phyloP scores from a whole-genome alignment of 2,797 vertebrate species.

The Leptatherina wallacei region DNA sequence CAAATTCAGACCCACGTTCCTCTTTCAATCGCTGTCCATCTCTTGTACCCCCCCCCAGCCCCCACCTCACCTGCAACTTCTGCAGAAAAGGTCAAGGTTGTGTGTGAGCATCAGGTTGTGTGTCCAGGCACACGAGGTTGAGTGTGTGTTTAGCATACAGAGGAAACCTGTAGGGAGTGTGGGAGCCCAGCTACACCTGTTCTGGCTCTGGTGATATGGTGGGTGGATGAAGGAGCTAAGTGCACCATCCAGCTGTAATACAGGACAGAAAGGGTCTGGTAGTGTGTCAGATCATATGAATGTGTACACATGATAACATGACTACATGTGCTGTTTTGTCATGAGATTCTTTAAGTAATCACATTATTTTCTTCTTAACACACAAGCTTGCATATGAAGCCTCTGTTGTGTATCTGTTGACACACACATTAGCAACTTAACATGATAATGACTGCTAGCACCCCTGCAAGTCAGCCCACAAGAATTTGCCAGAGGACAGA shows the following conservation, averaged over 20 bases:
- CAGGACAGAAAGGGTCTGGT: conserved; percentile 30
- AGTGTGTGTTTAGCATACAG: conserved; percentile 61
- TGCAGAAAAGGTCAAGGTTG: conserved; percentile 80
- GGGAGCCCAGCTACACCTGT: conserved; percentile 52
- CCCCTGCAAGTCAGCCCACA: conserved; percentile 16
- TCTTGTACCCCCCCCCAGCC: conserved; percentile 6
- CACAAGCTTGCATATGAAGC: neutral
- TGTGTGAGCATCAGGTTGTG: conserved; percentile 46
- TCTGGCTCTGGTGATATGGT: conserved; percentile 16
- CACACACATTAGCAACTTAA: conserved; percentile 7
- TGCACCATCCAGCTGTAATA: conserved; percentile 28
- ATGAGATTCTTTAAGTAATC: neutral
- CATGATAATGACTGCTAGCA: conserved; percentile 36
- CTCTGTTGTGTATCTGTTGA: conserved; percentile 9
- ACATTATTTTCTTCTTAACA: neutral
- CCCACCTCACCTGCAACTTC: conserved; percentile 54
- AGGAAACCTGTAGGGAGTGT: conserved; percentile 19
- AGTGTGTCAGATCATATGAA: conserved; percentile 22
- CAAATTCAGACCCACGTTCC: conserved; percentile 68
- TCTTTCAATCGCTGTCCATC: conserved; percentile 18
- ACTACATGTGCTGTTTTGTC: neutral
- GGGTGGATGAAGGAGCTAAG: conserved; percentile 4
- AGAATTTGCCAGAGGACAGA: conserved; percentile 47
- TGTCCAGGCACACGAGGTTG: conserved; percentile 38
- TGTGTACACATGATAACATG: neutral